phyloP scores from a whole-genome alignment of 2,888 invertebrate genomes.

The Phengaris alcon region DNA sequence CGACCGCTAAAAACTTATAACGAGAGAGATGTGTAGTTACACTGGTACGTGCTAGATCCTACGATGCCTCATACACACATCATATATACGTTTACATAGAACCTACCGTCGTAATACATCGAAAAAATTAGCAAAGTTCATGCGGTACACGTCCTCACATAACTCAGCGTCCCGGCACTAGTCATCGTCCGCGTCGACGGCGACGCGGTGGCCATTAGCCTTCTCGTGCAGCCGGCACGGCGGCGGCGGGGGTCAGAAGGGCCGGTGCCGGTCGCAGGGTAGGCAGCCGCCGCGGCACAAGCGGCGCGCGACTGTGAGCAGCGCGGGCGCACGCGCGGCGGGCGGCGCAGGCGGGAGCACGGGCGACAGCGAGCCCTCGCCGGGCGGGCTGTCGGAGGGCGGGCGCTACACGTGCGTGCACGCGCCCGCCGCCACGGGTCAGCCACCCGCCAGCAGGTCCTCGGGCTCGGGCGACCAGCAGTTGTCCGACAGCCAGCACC shows the following conservation, averaged over 20 bases:
- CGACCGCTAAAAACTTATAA: conserved; percentile 68
- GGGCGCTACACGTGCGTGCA: conserved; percentile 80
- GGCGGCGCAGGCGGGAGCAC: conserved; percentile 61
- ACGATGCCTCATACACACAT: conserved; percentile 35
- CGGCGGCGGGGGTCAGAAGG: conserved; percentile 60
- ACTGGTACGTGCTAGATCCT: conserved; percentile 40
- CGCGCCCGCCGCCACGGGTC: conserved; percentile 83
- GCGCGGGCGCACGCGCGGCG: conserved; percentile 54
- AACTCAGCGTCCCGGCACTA: conserved; percentile 47
- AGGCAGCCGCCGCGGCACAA: conserved; percentile 65
- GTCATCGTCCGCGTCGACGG: conserved; percentile 60
- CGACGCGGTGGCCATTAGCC: conserved; percentile 65
- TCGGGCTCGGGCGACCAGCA: conserved; percentile 88
- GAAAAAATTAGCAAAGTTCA: conserved; percentile 65
- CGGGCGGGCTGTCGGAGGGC: conserved; percentile 65
- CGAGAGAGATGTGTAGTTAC: conserved; percentile 42
- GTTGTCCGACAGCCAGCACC: conserved; percentile 88
- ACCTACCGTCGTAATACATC: conserved; percentile 49
- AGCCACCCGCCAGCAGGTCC: conserved; percentile 82
- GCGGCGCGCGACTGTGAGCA: conserved; percentile 62
- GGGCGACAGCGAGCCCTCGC: conserved; percentile 63
- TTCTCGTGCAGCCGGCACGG: conserved; percentile 64
- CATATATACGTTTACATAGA: conserved; percentile 32
- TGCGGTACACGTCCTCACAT: conserved; percentile 44
- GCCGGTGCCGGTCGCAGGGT: conserved; percentile 54